Percentiles rank a stretch among this genome's conserved stretches.
Evolutionary conservation across 2,113 vertebrate genomes (phyloP).

Genomic region (Galeopterus variegatus): DNA sequence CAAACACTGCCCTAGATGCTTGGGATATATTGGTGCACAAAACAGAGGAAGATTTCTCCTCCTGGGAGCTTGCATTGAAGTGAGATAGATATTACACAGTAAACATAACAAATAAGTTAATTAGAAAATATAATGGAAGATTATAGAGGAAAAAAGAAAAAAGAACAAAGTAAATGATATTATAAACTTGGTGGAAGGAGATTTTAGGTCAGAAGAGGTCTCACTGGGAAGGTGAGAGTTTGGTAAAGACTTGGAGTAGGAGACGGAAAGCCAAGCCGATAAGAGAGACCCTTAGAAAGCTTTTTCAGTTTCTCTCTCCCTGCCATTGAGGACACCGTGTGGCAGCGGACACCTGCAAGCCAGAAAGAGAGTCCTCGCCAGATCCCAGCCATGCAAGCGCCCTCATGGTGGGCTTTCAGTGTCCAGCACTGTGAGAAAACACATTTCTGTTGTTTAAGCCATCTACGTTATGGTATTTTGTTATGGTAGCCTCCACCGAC

Average conservation of each 20-base stretch:
- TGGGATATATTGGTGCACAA: background rate
- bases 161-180: background rate
- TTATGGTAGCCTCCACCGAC: background rate
- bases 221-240: background rate
- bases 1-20: background rate
- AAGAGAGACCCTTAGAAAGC: background rate
- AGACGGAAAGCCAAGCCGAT: background rate
- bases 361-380: no score
- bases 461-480: background rate
- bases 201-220: background rate
- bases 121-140: background rate
- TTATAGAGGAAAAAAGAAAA: background rate
- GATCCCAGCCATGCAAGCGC: background rate
- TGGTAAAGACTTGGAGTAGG: background rate
- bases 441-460: background rate
- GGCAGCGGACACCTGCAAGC: rapidly evolving
- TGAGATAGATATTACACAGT: background rate
- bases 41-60: background rate
- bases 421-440: background rate
- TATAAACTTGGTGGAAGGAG: background rate
- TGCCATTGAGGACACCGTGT: background rate
- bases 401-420: background rate
- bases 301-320: no score
- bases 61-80: background rate
- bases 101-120: background rate